Conservation (phyloP, 2,888 invertebrate genomes). For the Nymphalis polychloros region DNA sequence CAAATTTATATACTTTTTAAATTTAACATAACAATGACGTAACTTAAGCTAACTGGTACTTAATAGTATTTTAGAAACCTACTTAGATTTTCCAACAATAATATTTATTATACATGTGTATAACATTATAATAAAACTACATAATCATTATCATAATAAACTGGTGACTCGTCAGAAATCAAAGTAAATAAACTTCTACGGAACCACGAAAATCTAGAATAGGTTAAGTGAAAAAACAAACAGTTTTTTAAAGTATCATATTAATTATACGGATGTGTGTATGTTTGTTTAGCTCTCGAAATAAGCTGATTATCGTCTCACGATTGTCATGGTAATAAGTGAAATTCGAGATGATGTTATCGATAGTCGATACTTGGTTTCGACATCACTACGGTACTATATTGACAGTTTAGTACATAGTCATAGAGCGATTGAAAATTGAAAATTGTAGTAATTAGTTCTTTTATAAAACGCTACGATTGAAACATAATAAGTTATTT, state of each 20-base stretch:
- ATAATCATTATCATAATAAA: too few species aligned
- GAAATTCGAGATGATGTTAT: conserved; percentile 47
- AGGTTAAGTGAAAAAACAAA: conserved; percentile 35
- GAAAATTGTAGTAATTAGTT: not conserved
- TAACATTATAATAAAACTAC: too few species aligned
- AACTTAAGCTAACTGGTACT: too few species aligned
- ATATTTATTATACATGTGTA: too few species aligned
- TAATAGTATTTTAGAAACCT: too few species aligned
- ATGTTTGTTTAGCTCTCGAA: conserved; percentile 53
- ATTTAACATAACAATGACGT: too few species aligned
- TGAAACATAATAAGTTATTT: too few species aligned
- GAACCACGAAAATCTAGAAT: not conserved
- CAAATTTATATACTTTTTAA: too few species aligned
- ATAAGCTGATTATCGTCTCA: conserved; percentile 44
- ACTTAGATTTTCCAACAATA: too few species aligned
- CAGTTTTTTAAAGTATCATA: conserved; percentile 44
- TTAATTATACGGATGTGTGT: conserved; percentile 43
- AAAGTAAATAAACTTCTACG: too few species aligned
- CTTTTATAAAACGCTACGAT: too few species aligned
- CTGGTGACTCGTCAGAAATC: too few species aligned
- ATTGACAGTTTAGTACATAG: conserved; percentile 21
- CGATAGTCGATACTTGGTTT: conserved; percentile 36
- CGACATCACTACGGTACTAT: conserved; percentile 43
- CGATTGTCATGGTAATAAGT: conserved; percentile 58
- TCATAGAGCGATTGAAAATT: not conserved